phyloP scores from a whole-genome alignment of 2,113 vertebrate species.

The Pitta sordida region DNA sequence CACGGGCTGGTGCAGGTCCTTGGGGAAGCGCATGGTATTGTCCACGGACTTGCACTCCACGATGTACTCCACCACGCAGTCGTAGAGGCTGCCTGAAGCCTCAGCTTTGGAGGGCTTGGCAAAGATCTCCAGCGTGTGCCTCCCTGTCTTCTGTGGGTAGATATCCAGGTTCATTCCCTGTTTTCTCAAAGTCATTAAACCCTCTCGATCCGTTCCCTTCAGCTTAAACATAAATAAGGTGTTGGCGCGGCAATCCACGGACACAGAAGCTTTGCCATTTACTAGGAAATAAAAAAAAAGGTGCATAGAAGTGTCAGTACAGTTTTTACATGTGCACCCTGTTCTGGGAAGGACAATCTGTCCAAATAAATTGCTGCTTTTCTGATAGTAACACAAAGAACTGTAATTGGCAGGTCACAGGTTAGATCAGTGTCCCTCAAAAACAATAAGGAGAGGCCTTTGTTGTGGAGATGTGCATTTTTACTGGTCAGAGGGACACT shows the following conservation, averaged over 20 bases:
- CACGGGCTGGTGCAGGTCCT: constrained; percentile 72
- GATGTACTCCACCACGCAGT: constrained; percentile 64
- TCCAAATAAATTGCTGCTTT: not conserved
- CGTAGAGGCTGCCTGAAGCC: not conserved
- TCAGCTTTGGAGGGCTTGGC: constrained; percentile 62
- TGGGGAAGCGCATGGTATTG: constrained; percentile 51
- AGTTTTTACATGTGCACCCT: not conserved
- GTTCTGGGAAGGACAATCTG: not conserved
- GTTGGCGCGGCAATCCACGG: constrained; percentile 66
- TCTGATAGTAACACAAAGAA: not conserved
- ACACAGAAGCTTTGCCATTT: constrained; percentile 77
- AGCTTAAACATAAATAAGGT: constrained; percentile 73
- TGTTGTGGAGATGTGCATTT: not conserved
- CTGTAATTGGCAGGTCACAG: not conserved
- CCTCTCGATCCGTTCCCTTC: constrained; percentile 66
- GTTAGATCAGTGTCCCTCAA: not conserved
- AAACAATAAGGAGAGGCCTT: not conserved
- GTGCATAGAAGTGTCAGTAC: too few species aligned
- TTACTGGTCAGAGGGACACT: not conserved
- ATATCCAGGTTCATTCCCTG: constrained; percentile 79
- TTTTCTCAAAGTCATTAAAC: constrained; percentile 73
- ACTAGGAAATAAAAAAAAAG: constrained; percentile 53
- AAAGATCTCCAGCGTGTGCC: constrained; percentile 76
- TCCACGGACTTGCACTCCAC: constrained; percentile 74
- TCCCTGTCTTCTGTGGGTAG: constrained; percentile 73